Base-by-base conservation (phyloP, 2,888 invertebrate species). In the Apoda limacodes region DNA sequence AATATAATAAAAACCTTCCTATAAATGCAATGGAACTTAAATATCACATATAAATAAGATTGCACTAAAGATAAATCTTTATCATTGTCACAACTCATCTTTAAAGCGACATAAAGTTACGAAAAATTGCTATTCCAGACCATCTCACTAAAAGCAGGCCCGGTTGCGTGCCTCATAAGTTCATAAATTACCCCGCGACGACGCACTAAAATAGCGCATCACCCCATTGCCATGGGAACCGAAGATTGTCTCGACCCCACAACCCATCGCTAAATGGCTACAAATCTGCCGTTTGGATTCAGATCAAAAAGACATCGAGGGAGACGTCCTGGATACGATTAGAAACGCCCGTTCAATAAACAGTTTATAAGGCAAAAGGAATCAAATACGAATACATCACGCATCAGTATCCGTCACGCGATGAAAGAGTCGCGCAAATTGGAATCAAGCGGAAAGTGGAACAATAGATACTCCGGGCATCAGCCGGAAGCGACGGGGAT, bases 171-270 rank as follows among this genome's bases (percentile, higher is more conserved):
- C n/a, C 63, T 66, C 61, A 68, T 70, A 63, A 55, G 61, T 52
- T 55, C 68, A 68, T 80, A 78, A 78, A 80, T 80, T 72, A 74
- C 66, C 56, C 58, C 44, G 48, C 57, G 68, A 68, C 69, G 66
- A 69, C 66, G 54, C 60, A 71, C 74, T 67, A 71, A 78, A 78
- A 78, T 78, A 78, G 78, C 78, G 71, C 71, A 68, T 64, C 78
- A 72, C 76, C 75, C 76, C 64, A 63, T 33, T 64, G 52, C 45
- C 55, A 75, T 74, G 78, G 78, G 74, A 76, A 78, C 78, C 72
- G 46, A 50, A 47, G 78, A 78, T 72, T 76, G 76, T 76, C 72
- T 46, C 50, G 47, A 55, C 52, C 41, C 37, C 41, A 32, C 50
- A 38, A 50, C 51, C 56, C 56, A 61, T 52, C 48, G 52, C 66